Base-by-base conservation (phyloP, 2,113 vertebrate genomes). In the Dipodomys merriami region DNA sequence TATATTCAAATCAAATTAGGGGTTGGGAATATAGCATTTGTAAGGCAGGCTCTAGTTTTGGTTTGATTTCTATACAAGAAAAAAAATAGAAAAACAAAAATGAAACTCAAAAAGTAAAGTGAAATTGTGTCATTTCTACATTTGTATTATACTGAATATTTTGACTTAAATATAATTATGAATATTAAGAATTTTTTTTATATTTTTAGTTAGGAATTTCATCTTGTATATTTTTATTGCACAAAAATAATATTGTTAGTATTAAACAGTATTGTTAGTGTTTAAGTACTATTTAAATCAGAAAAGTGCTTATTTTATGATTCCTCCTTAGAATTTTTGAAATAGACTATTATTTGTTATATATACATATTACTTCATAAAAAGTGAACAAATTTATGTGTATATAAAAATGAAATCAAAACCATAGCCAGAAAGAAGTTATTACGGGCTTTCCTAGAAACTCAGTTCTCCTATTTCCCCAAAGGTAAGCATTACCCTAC, bases 321-420 rank as follows among this genome's bases (percentile, higher is more conserved):
- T 82, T 78, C 33, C 80, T 67, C 29, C 39, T 64, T 92, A 5
- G 77, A 67, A 81, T 49, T 91, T 53, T 7, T 71, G 15, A 90
- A 67, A 83, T 60, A 62, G 16, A 90, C 67, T 65, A 64, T 84
- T 78, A 82, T 3, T 78, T 83, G 65, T 49, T 82, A 77, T 22
- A 78, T 89, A 57, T 35, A 16, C n/a, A n/a, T 84, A 22, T 18
- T 13, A 49, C 65, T 2, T 82, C 86, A 44, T 86, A 33, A 85
- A 91, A 89, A 73, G 16, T 81, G 39, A 88, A 29, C 23, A 90
- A 64, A 68, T 22, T 6, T 73, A 68, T 4, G 30, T 20, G 12
- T 35, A 76, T 49, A 53, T 62, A 30, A 33, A 95, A 92, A 84
- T 74, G n/a, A 88, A 80, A 65, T 94, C 27, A 84, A 90, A 94